Evolutionary conservation across 2,113 vertebrate genomes (phyloP).

Genomic region (Noctilio leporinus): DNA sequence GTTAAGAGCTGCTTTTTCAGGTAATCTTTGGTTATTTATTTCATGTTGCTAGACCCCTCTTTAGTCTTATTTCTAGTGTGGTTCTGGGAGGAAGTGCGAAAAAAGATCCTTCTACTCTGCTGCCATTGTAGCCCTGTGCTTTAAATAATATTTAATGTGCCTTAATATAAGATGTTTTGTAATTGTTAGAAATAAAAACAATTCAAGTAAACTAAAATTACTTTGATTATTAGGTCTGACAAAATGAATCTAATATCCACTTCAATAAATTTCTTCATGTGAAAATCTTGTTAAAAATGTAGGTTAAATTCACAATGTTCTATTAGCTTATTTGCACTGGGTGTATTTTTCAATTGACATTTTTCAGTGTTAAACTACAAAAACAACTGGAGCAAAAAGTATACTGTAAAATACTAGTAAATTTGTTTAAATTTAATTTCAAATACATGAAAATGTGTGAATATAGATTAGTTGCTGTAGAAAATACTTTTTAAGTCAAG

Average conservation of each 20-base stretch:
- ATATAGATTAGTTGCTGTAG: neutral
- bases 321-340: neutral
- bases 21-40: too few species aligned
- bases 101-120: too few species aligned
- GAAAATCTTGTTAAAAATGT: neutral
- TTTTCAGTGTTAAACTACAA: neutral
- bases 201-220: constrained; percentile 56
- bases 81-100: too few species aligned
- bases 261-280: constrained; percentile 55
- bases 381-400: neutral
- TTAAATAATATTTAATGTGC: constrained; percentile 19
- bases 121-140: too few species aligned
- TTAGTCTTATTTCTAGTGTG: too few species aligned
- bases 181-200: constrained; percentile 59
- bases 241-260: constrained; percentile 54
- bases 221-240: constrained; percentile 48
- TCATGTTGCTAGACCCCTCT: too few species aligned
- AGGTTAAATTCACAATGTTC: neutral
- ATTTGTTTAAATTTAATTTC: neutral
- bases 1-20: too few species aligned
- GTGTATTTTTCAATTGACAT: neutral
- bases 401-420: neutral
- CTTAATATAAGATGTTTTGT: constrained; percentile 32
- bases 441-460: neutral
- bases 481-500: neutral